Conservation (phyloP, 1,140 invertebrate genomes). For the Copidosoma floridanum region DNA sequence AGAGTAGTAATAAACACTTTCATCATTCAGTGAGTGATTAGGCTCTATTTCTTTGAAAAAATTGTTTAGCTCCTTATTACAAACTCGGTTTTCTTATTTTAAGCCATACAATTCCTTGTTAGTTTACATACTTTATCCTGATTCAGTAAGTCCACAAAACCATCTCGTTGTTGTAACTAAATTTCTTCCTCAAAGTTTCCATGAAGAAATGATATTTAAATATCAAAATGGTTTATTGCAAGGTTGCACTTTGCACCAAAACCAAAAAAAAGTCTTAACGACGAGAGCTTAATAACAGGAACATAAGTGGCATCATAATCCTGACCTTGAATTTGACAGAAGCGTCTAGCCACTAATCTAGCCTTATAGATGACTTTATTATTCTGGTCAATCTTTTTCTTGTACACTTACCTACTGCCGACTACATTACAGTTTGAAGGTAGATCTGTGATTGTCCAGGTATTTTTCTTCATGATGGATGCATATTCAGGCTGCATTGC, state of each 20-base stretch:
- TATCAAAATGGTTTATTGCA: not conserved
- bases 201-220: not conserved
- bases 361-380: conserved; percentile 21
- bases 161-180: not conserved
- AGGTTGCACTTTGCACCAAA: not conserved
- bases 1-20: not conserved
- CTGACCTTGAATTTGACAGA: conserved; percentile 27
- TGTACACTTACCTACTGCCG: not conserved
- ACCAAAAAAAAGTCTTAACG: not conserved
- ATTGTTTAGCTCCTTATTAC: too few species aligned
- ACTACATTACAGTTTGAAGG: conserved; percentile 13
- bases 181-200: not conserved
- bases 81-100: not conserved
- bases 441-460: not conserved
- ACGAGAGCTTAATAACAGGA: not conserved
- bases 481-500: conserved; percentile 40
- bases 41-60: too few species aligned
- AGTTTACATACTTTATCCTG: not conserved
- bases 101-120: not conserved
- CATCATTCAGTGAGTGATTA: not conserved
- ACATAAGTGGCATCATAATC: conserved; percentile 16
- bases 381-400: not conserved
- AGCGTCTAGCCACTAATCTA: conserved; percentile 36
- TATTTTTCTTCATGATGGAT: conserved; percentile 2
- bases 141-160: not conserved